Evolutionary conservation across 2,797 vertebrate species (phyloP).

Genomic region (Philypnodon macrostomus): DNA sequence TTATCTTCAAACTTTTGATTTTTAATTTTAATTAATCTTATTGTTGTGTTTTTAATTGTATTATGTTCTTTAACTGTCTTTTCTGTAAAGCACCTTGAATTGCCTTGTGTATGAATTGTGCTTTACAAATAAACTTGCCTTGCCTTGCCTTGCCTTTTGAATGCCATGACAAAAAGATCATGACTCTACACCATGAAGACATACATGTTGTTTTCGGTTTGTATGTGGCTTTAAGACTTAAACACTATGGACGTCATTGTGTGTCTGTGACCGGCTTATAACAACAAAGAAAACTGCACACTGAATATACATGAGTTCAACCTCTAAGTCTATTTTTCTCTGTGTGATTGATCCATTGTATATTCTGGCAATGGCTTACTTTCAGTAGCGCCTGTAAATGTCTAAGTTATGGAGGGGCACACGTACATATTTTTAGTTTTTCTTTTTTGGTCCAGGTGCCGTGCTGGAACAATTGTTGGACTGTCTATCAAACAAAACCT

Average conservation of each 20-base stretch:
- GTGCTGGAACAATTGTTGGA: slow-evolving; percentile 43
- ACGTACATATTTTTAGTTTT: too few species aligned
- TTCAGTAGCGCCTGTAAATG: slow-evolving; percentile 63
- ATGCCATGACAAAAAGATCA: too few species aligned
- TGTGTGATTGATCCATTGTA: slow-evolving; percentile 69
- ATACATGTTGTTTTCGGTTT: slow-evolving; percentile 47
- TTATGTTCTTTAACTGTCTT: too few species aligned
- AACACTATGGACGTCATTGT: slow-evolving; percentile 55
- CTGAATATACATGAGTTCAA: slow-evolving; percentile 79
- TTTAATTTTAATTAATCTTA: too few species aligned
- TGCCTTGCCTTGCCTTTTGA: too few species aligned
- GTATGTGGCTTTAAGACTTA: slow-evolving; percentile 51
- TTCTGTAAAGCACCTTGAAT: too few species aligned
- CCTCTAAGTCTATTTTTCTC: slow-evolving; percentile 46
- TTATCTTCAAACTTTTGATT: too few species aligned
- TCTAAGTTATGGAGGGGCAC: slow-evolving; percentile 77
- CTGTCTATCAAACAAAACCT: slow-evolving; percentile 55
- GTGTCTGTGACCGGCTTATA: slow-evolving; percentile 54
- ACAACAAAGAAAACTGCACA: slow-evolving; percentile 62
- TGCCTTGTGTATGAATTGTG: too few species aligned
- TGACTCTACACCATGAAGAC: slow-evolving; percentile 57
- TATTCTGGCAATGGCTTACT: slow-evolving; percentile 66
- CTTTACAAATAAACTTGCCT: too few species aligned
- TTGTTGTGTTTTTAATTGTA: too few species aligned
- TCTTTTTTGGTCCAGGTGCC: slow-evolving; percentile 65